These are phyloP conservation scores for Megaceryle alcyon DNA, from an alignment of 2,797 vertebrate genomes.

Conservation along the genomic window DNA sequence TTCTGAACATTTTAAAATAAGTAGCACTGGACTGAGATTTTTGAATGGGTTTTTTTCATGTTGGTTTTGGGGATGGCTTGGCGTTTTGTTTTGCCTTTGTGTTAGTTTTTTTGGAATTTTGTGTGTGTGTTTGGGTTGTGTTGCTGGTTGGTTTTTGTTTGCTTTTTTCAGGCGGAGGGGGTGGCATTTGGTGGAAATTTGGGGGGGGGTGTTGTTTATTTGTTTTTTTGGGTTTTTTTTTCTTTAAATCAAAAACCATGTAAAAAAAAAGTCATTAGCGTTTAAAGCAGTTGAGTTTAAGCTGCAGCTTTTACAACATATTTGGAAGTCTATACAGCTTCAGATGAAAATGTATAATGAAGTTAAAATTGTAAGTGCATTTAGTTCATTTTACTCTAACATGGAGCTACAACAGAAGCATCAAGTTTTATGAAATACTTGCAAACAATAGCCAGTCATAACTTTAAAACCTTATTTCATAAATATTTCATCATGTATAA, in stretches of 20 bases:
- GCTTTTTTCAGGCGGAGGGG: neutral
- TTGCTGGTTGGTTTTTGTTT: too few relatives aligned
- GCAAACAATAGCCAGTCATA: neutral
- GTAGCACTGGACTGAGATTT: neutral
- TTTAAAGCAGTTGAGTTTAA: neutral
- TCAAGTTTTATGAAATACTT: neutral
- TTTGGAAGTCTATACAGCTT: neutral
- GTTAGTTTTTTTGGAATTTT: too few relatives aligned
- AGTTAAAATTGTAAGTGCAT: neutral
- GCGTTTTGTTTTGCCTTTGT: too few relatives aligned
- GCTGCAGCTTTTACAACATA: neutral
- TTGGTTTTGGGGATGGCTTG: too few relatives aligned
- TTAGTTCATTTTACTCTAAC: neutral
- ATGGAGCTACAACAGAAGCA: neutral
- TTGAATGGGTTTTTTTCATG: neutral
- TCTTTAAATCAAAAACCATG: too few relatives aligned
- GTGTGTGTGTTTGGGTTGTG: too few relatives aligned
- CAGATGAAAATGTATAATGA: neutral
- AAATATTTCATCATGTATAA: neutral
- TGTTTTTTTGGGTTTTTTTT: too few relatives aligned
- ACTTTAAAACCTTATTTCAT: neutral
- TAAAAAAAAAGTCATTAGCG: too few relatives aligned
- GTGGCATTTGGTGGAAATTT: too few relatives aligned
- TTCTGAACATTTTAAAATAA: neutral
- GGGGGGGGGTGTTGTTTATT: too few relatives aligned